phyloP scores from a whole-genome alignment of 2,888 invertebrate genomes.

The Phyllotreta striolata region DNA sequence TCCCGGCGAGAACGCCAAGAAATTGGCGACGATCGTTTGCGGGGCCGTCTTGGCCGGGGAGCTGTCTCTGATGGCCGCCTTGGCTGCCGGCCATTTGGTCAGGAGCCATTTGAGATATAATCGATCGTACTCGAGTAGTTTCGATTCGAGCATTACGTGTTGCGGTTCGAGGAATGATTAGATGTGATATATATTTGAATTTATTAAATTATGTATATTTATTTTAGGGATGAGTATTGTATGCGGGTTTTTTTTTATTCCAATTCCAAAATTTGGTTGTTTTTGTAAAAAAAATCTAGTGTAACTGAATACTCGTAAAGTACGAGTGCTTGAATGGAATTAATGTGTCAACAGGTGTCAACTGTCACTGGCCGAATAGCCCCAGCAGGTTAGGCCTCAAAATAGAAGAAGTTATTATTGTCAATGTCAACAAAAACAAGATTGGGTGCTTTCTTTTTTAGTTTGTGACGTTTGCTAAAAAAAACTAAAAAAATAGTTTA shows the following conservation, averaged over 20 bases:
- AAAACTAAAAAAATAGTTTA: slow-evolving; percentile 5
- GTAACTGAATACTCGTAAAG: too few relatives aligned
- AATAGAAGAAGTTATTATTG: too few relatives aligned
- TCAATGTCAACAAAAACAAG: slow-evolving; percentile 30
- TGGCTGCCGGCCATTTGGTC: slow-evolving; percentile 94
- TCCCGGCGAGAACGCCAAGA: slow-evolving; percentile 89
- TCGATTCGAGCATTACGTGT: slow-evolving; percentile 21
- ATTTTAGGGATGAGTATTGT: not conserved
- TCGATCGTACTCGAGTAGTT: slow-evolving; percentile 66
- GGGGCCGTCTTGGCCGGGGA: slow-evolving; percentile 96
- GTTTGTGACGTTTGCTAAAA: slow-evolving; percentile 19
- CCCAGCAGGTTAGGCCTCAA: too few relatives aligned
- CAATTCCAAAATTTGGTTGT: too few relatives aligned
- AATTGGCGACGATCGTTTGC: slow-evolving; percentile 87
- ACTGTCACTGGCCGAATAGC: too few relatives aligned
- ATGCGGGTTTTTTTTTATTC: too few relatives aligned
- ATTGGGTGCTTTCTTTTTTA: slow-evolving; percentile 17
- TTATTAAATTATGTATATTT: slow-evolving; percentile 20
- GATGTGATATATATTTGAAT: slow-evolving; percentile 27
- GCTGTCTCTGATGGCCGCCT: slow-evolving; percentile 92
- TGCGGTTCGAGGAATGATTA: slow-evolving; percentile 10
- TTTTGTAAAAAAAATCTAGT: too few relatives aligned
- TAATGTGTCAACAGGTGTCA: not conserved
- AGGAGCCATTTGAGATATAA: slow-evolving; percentile 95
- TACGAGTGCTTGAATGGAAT: too few relatives aligned